phyloP scores from a whole-genome alignment of 2,888 invertebrate genomes.

The Harpalus rufipes region DNA sequence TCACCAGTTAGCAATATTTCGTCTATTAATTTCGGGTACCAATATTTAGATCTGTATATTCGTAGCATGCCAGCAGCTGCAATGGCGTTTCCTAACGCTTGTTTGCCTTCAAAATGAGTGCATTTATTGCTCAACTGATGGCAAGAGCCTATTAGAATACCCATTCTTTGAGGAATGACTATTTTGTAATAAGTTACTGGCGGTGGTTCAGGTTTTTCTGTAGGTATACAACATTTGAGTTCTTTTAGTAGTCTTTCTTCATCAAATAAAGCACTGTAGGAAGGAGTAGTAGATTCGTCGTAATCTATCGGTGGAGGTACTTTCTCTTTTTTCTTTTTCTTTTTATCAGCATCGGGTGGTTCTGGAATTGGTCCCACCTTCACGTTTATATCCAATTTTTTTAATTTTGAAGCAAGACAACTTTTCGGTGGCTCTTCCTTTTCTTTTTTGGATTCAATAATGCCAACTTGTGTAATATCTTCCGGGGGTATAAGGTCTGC shows the following conservation, averaged over 20 bases:
- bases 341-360: constrained; percentile 16
- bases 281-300: constrained; percentile 44
- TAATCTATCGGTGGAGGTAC: neutral
- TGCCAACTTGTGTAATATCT: constrained; percentile 3
- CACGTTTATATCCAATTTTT: neutral
- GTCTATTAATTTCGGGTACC: constrained; percentile 75
- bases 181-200: constrained; percentile 69
- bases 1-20: constrained; percentile 75
- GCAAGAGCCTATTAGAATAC: constrained; percentile 74
- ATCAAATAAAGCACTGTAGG: constrained; percentile 3
- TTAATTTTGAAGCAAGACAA: constrained; percentile 31
- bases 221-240: neutral
- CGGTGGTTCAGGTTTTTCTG: constrained; percentile 58
- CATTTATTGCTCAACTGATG: constrained; percentile 74
- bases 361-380: constrained; percentile 4
- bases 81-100: constrained; percentile 74
- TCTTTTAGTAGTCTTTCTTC: neutral
- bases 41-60: constrained; percentile 74
- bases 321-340: neutral
- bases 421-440: constrained; percentile 1
- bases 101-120: constrained; percentile 72
- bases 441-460: neutral
- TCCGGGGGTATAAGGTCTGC: constrained; percentile 26
- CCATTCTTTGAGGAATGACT: constrained; percentile 71
- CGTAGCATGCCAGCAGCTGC: constrained; percentile 75